These are phyloP conservation scores for Fulica atra DNA, from an alignment of 2,113 vertebrate genomes.

Conservation along the genomic window DNA sequence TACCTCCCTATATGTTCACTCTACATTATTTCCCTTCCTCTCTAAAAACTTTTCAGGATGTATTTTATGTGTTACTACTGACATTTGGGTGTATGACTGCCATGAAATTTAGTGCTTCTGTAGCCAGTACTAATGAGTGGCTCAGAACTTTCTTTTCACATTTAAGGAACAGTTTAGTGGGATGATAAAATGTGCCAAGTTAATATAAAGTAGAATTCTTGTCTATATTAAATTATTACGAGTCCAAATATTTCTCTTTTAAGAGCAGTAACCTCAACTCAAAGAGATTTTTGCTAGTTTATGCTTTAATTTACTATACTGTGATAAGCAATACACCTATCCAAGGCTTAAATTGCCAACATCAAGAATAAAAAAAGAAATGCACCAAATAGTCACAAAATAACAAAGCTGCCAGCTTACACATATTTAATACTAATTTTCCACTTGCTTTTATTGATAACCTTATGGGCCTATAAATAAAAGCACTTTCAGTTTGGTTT, in stretches of 20 bases:
- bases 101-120: not conserved
- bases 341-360: not conserved
- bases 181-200: not conserved
- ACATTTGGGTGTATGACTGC: not conserved
- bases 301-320: not conserved
- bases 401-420: not conserved
- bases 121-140: not conserved
- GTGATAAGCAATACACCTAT: not conserved
- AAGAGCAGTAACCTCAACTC: not conserved
- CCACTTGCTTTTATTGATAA: not conserved
- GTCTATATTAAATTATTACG: not conserved
- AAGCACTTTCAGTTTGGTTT: not conserved
- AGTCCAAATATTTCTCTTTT: not conserved
- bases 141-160: not conserved
- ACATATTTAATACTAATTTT: not conserved
- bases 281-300: not conserved
- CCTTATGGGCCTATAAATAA: not conserved
- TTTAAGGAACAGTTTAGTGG: not conserved
- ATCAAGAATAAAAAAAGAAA: not conserved
- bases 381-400: not conserved
- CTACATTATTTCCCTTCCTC: not conserved
- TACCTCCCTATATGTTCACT: not conserved
- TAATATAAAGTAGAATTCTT: not conserved
- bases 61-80: not conserved
- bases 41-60: not conserved